Conservation (phyloP, 2,113 vertebrate species). For the Zeus faber region DNA sequence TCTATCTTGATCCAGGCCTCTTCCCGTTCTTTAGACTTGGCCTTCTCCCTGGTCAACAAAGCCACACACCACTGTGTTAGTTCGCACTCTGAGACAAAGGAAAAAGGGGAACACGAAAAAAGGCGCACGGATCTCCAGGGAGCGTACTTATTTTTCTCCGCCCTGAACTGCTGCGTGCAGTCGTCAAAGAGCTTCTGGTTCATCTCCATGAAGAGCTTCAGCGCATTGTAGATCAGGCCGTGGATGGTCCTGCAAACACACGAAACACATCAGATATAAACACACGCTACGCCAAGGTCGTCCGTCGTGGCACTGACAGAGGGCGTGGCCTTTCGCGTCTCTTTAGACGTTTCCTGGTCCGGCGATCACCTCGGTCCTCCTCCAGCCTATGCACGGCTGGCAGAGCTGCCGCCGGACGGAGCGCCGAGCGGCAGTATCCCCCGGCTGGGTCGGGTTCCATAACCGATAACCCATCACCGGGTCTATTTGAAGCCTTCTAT, state of each 20-base stretch:
- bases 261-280: too few species aligned
- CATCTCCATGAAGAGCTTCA: constrained; percentile 99
- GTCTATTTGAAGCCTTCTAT: too few species aligned
- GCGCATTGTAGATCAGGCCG: constrained; percentile 96
- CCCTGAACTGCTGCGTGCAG: constrained; percentile 97
- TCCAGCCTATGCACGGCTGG: too few species aligned
- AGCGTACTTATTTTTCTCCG: constrained; percentile 93
- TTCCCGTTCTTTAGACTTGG: constrained; percentile 95
- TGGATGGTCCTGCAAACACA: constrained; percentile 88
- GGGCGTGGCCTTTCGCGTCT: too few species aligned
- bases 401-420: too few species aligned
- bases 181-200: constrained; percentile 99
- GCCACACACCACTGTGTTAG: constrained; percentile 1
- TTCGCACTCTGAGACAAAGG: neutral
- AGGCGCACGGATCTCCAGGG: neutral
- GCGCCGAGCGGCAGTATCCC: too few species aligned
- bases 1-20: constrained; percentile 99
- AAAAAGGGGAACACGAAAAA: neutral
- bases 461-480: too few species aligned
- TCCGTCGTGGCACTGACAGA: too few species aligned
- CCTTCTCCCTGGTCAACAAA: constrained; percentile 85
- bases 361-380: too few species aligned
- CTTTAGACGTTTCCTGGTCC: too few species aligned
- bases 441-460: too few species aligned
- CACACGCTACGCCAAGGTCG: too few species aligned